phyloP scores from a whole-genome alignment of 2,113 vertebrate genomes.

The Trichomycterus rosablanca region DNA sequence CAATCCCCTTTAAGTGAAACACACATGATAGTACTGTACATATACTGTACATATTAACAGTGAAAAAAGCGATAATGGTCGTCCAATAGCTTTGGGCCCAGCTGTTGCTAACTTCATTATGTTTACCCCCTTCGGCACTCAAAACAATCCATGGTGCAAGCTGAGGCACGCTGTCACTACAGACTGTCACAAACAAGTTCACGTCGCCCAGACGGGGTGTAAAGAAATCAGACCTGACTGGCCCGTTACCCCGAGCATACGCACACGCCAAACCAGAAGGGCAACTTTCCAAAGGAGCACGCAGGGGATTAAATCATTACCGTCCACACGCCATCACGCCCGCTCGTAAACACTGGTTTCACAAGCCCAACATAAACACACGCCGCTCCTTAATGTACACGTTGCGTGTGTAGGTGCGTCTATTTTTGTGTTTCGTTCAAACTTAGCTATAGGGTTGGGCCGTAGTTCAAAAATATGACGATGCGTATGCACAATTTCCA shows the following conservation, averaged over 20 bases:
- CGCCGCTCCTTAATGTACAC: no score
- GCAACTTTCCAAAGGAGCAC: constrained; percentile 20
- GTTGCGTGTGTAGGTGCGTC: neutral
- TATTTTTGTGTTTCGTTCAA: neutral
- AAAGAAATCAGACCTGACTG: constrained; percentile 30
- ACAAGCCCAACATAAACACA: neutral
- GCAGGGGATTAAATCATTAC: constrained; percentile 39
- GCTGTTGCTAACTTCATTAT: constrained; percentile 39
- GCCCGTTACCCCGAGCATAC: constrained; percentile 19
- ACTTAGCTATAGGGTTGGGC: neutral
- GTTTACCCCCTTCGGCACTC: constrained; percentile 1
- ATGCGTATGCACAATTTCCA: no score
- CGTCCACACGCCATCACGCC: constrained; percentile 16
- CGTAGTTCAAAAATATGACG: no score
- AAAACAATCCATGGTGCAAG: constrained; percentile 23
- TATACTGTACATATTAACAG: no score
- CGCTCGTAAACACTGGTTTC: constrained; percentile 20
- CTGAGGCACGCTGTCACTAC: constrained; percentile 25
- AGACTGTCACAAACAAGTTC: constrained; percentile 50
- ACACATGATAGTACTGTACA: neutral
- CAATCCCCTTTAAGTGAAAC: neutral
- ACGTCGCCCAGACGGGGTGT: constrained; percentile 42
- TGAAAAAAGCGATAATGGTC: constrained; percentile 29
- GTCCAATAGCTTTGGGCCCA: constrained; percentile 11
- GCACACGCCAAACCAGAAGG: constrained; percentile 33